Base-by-base conservation (phyloP, 2,113 vertebrate species). In the Euleptes europaea region DNA sequence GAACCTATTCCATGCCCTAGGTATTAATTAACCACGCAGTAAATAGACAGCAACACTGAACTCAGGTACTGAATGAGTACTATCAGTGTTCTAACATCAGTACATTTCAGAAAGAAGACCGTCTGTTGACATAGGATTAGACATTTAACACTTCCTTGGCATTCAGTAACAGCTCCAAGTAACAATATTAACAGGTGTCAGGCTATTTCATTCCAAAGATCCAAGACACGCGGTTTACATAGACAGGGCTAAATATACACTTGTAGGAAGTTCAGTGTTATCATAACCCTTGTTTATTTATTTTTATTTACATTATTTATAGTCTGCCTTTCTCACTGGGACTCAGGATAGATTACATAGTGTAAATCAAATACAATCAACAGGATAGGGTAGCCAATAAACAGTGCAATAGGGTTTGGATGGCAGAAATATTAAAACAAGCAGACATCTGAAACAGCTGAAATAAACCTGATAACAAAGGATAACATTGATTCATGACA, bases 91-190 rank as follows among this genome's bases (percentile, higher is more conserved):
- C 35, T 67, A 65, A 80, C 47, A 51, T 82, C 26, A 21, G 35
- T 71, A n/a, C 40, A 60, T 57, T 71, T 82, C 38, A 74, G 44
- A 63, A 83, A 15, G 11, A 65, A 2, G 33, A 40, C 28, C 6
- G n/a, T 63, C 23, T 74, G 54, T 33, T 44, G 28, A 51, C 54
- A 74, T 28, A 63, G 8, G 69, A 11, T 82, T 31, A 60, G 66
- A 4, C 83, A 73, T 88, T 80, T 60, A 69, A 65, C 38, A 23
- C 63, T 74, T 85, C 67, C 78, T 44, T 86, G 87, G 83, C 7
- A 78, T 84, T 83, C 40, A 49, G 4, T 67, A 85, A 78, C 6
- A 19, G 0, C 84, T 90, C 85, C 35, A 71, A n/a, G 23, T 38
- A 54, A 38, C 83, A 60, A 74, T 80, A 88, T 73, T 79, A 10